phyloP scores from a whole-genome alignment of 2,113 vertebrate genomes.

The Istiophorus platypterus region DNA sequence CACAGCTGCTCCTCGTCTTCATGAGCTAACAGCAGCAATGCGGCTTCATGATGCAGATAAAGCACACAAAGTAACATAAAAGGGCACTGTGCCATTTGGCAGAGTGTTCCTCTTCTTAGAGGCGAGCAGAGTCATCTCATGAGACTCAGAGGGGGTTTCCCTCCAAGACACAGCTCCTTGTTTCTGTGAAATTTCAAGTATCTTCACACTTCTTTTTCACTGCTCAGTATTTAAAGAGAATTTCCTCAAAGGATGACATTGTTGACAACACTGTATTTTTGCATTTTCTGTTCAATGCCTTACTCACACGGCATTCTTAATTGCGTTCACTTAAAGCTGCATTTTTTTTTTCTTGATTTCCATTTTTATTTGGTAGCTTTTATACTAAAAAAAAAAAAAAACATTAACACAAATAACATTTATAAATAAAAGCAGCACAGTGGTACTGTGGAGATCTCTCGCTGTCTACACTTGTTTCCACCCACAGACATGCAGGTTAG shows the following conservation, averaged over 20 bases:
- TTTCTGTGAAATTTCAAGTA: conserved; percentile 28
- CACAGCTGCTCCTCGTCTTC: conserved; percentile 57
- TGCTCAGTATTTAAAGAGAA: conserved; percentile 23
- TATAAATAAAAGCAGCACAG: neutral
- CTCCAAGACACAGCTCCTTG: conserved; percentile 26
- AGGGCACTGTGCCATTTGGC: conserved; percentile 75
- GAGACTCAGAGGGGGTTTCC: conserved; percentile 42
- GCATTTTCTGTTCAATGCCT: neutral
- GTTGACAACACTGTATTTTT: conserved; percentile 7
- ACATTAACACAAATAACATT: neutral
- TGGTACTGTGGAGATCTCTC: neutral
- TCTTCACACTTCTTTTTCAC: conserved; percentile 30
- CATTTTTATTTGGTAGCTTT: neutral
- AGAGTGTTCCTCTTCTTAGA: conserved; percentile 54
- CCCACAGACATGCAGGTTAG: conserved; percentile 22
- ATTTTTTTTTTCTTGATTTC: too few relatives aligned
- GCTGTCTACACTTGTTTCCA: conserved; percentile 6
- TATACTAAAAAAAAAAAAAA: neutral
- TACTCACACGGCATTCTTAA: conserved; percentile 13
- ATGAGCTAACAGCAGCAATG: conserved; percentile 57
- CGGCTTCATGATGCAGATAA: conserved; percentile 43
- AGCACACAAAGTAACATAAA: conserved; percentile 61
- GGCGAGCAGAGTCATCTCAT: conserved; percentile 49
- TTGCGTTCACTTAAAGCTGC: neutral
- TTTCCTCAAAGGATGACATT: conserved; percentile 30